Evolutionary conservation across 2,888 invertebrate genomes (phyloP).

Genomic region (Halocaridina rubra): DNA sequence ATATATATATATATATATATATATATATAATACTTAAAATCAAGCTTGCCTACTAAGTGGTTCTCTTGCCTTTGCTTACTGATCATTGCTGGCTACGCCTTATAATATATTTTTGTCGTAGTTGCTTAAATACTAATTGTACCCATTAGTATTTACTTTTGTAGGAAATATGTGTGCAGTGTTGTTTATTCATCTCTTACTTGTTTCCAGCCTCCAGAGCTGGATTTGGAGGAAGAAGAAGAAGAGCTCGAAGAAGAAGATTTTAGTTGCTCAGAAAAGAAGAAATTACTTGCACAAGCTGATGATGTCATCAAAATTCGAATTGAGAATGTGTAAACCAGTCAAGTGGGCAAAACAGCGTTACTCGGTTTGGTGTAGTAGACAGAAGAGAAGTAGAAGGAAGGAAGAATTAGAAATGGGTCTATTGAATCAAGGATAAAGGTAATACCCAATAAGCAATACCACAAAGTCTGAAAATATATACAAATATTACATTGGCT

Average conservation of each 20-base stretch:
- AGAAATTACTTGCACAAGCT: slow-evolving; percentile 43
- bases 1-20: not conserved
- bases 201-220: slow-evolving; percentile 38
- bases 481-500: not conserved
- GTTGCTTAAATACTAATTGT: no score
- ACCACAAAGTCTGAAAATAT: slow-evolving; percentile 30
- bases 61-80: no score
- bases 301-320: slow-evolving; percentile 57
- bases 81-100: no score
- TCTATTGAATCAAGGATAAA: not conserved
- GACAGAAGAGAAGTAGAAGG: not conserved
- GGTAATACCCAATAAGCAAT: not conserved
- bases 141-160: no score
- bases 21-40: not conserved
- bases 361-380: not conserved
- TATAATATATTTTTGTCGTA: no score
- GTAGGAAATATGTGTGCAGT: no score
- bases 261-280: slow-evolving; percentile 37
- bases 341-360: not conserved
- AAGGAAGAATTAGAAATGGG: not conserved
- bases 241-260: slow-evolving; percentile 35
- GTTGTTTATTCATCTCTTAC: no score
- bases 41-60: no score
- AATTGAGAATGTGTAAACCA: slow-evolving; percentile 44
- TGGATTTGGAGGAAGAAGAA: slow-evolving; percentile 29